These are phyloP conservation scores for Anorthoa munda DNA, from an alignment of 2,888 invertebrate species.

Conservation along the genomic window DNA sequence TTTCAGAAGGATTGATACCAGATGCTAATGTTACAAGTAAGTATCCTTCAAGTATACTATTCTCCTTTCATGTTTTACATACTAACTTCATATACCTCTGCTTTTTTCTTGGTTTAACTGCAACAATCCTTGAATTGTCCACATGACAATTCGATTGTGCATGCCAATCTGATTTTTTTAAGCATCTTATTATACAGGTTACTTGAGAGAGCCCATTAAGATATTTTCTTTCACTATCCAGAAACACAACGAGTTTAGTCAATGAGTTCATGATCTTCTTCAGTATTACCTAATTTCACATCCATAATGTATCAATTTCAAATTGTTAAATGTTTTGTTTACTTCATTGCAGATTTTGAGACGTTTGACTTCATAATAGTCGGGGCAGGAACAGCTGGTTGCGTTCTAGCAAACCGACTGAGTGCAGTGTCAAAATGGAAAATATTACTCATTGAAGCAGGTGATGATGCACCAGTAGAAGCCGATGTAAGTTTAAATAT, in stretches of 20 bases:
- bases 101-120: neutral
- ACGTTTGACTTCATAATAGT: constrained; percentile 74
- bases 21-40: constrained; percentile 37
- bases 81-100: neutral
- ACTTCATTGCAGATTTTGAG: constrained; percentile 60
- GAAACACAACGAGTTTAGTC: neutral
- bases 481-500: constrained; percentile 31
- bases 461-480: constrained; percentile 71
- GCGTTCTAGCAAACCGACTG: constrained; percentile 73
- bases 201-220: neutral
- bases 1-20: constrained; percentile 36
- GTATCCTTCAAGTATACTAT: neutral
- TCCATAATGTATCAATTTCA: neutral
- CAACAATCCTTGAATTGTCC: no score
- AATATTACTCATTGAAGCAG: constrained; percentile 89
- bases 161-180: no score
- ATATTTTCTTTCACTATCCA: neutral
- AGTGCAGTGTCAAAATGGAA: constrained; percentile 72
- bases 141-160: no score
- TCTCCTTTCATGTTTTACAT: neutral
- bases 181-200: neutral
- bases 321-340: neutral
- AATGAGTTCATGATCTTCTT: neutral
- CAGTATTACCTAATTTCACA: neutral
- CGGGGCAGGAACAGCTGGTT: constrained; percentile 74